phyloP scores from a whole-genome alignment of 2,888 invertebrate genomes.

The Plebejus anna region DNA sequence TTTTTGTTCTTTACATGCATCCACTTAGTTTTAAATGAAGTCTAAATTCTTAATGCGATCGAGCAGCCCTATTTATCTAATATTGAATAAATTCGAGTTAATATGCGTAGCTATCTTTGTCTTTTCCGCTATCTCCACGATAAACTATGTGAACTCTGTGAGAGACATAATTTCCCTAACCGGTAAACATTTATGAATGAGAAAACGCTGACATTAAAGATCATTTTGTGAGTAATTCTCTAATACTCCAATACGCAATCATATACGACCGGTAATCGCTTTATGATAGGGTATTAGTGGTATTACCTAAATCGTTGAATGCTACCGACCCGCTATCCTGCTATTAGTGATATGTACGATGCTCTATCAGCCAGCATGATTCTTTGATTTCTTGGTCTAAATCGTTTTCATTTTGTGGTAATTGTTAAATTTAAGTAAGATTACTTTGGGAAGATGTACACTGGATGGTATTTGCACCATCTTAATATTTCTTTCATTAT shows the following conservation, averaged over 20 bases:
- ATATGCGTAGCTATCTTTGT: constrained; percentile 20
- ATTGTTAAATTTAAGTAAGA: too few relatives aligned
- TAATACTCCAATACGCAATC: neutral
- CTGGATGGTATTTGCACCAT: too few relatives aligned
- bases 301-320: constrained; percentile 5
- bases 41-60: neutral
- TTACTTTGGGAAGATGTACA: too few relatives aligned
- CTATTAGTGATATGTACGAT: neutral
- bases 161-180: constrained; percentile 15
- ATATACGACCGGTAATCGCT: neutral
- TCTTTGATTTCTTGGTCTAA: neutral
- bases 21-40: neutral
- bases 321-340: neutral
- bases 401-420: constrained; percentile 1
- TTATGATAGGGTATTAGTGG: neutral
- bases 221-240: neutral
- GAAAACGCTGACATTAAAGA: neutral
- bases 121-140: constrained; percentile 6
- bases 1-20: too few relatives aligned
- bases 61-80: constrained; percentile 3
- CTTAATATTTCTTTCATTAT: too few relatives aligned
- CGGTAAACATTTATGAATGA: constrained; percentile 9
- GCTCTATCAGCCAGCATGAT: neutral
- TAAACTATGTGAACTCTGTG: constrained; percentile 15
- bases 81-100: constrained; percentile 16